These are phyloP conservation scores for Biston stratarius DNA, from an alignment of 2,888 invertebrate species.

Conservation along the genomic window DNA sequence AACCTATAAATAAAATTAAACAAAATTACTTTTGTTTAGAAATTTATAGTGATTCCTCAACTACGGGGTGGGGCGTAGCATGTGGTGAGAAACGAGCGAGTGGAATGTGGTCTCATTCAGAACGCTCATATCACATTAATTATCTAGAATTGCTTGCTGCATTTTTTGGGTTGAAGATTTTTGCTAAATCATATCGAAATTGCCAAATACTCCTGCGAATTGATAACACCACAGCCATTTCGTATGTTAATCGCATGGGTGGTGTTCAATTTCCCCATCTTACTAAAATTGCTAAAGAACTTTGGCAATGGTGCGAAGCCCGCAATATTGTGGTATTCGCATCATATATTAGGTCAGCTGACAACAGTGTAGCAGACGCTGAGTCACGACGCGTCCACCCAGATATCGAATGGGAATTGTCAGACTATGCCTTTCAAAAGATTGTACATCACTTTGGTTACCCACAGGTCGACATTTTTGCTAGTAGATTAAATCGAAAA, in stretches of 20 bases:
- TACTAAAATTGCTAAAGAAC: not conserved
- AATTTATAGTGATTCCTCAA: too few species aligned
- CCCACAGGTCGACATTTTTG: conserved; percentile 24
- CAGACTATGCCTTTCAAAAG: not conserved
- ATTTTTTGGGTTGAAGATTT: conserved; percentile 12
- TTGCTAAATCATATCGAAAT: not conserved
- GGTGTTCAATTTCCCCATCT: not conserved
- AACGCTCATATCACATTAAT: conserved; percentile 17
- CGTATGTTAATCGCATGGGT: conserved; percentile 5
- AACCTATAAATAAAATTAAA: too few species aligned
- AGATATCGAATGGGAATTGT: conserved; percentile 23
- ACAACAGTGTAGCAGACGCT: conserved; percentile 6
- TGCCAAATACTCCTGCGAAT: conserved; percentile 5
- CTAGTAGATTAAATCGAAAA: conserved; percentile 14
- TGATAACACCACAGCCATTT: conserved; percentile 1
- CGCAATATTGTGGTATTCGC: not conserved
- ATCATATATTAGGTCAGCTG: not conserved
- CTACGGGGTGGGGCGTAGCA: conserved; percentile 11
- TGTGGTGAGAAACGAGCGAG: conserved; percentile 1
- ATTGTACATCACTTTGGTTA: not conserved
- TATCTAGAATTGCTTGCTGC: conserved; percentile 15
- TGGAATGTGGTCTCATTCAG: conserved; percentile 16
- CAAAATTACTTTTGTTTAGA: too few species aligned
- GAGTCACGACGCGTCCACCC: conserved; percentile 10
- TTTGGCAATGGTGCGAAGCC: not conserved